Evolutionary conservation across 2,888 invertebrate species (phyloP).

Genomic region (Lordiphosa andalusiaca): DNA sequence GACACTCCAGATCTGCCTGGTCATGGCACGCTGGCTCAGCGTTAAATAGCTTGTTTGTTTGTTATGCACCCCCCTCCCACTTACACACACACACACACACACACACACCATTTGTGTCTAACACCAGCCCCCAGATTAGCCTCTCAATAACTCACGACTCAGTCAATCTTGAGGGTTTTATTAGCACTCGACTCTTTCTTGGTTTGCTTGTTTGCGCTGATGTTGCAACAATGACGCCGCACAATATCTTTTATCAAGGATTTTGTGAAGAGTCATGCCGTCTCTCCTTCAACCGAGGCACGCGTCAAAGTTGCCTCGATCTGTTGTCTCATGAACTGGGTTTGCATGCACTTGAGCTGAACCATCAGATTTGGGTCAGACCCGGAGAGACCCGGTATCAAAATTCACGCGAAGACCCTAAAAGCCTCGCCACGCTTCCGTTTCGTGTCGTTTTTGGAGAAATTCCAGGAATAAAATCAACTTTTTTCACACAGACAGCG

Average conservation of each 20-base stretch:
- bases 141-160: conserved; percentile 71
- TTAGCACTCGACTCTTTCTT: conserved; percentile 63
- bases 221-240: conserved; percentile 75
- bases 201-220: conserved; percentile 50
- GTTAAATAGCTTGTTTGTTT: conserved; percentile 76
- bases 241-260: conserved; percentile 39
- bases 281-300: conserved; percentile 37
- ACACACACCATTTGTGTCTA: conserved; percentile 55
- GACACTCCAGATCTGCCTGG: conserved; percentile 50
- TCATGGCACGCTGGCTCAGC: conserved; percentile 65
- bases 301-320: conserved; percentile 57
- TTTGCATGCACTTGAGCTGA: conserved; percentile 1
- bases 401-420: conserved; percentile 8
- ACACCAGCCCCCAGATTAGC: conserved; percentile 60
- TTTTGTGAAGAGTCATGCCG: conserved; percentile 44
- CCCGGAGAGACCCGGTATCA: conserved; percentile 11
- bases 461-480: conserved; percentile 65
- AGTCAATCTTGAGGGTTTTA: conserved; percentile 53
- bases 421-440: conserved; percentile 46
- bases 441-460: conserved; percentile 24
- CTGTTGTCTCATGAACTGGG: conserved; percentile 34
- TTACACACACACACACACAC: conserved; percentile 22
- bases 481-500: conserved; percentile 59
- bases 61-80: conserved; percentile 62
- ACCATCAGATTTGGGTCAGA: conserved; percentile 21